These are phyloP conservation scores for Trachurus trachurus DNA, from an alignment of 2,797 vertebrate genomes.

Conservation along the genomic window DNA sequence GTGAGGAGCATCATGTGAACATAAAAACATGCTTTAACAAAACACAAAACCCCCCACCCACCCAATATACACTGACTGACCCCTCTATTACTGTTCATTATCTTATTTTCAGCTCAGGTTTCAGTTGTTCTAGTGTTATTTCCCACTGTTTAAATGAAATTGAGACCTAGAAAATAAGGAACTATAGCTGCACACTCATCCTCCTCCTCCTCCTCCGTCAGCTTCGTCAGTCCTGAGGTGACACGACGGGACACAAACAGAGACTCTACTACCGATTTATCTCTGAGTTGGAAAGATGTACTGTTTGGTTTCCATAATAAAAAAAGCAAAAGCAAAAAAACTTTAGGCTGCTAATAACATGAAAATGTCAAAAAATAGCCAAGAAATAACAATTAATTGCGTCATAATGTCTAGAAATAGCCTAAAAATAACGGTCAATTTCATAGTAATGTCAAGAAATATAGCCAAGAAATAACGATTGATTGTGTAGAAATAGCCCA, in stretches of 20 bases:
- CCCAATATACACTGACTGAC: neutral
- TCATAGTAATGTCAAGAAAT: no score
- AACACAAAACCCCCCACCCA: neutral
- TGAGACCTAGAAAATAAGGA: neutral
- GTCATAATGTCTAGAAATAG: no score
- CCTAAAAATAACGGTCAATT: no score
- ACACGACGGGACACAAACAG: conserved; percentile 9
- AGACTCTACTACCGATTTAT: neutral
- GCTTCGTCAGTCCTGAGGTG: conserved; percentile 3
- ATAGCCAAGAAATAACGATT: no score
- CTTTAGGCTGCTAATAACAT: no score
- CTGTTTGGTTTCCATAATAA: no score
- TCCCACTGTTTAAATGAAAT: neutral
- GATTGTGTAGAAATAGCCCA: no score
- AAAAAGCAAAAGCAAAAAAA: no score
- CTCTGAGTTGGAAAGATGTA: no score
- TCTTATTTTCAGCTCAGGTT: neutral
- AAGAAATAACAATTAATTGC: no score
- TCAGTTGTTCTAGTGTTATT: neutral
- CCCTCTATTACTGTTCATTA: neutral
- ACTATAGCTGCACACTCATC: neutral
- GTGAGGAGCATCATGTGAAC: neutral
- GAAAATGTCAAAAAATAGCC: no score
- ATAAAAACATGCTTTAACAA: conserved; percentile 35
- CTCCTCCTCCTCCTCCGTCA: conserved; percentile 26